Evolutionary conservation across 1,140 invertebrate species (phyloP).

Genomic region (Ctenoplectra terminalis): DNA sequence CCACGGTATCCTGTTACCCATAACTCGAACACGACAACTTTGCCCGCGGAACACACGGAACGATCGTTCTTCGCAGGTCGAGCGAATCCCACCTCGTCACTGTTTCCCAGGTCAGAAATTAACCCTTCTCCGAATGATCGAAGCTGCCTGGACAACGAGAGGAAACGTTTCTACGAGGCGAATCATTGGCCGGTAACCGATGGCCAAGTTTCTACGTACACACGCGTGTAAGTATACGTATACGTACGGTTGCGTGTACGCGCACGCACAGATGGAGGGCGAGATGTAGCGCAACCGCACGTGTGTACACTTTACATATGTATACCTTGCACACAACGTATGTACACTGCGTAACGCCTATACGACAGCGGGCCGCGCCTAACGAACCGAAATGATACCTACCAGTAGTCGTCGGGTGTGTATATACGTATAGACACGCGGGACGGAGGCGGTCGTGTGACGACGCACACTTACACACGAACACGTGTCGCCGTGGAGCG

Average conservation of each 20-base stretch:
- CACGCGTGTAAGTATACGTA: not conserved
- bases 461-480: not conserved
- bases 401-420: conserved; percentile 62
- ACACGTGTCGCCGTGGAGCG: conserved; percentile 58
- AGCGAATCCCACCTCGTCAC: not conserved
- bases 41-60: not conserved
- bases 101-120: conserved; percentile 36
- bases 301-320: conserved; percentile 58
- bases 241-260: not conserved
- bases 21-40: no score
- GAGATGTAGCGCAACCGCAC: conserved; percentile 35
- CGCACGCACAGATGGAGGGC: conserved; percentile 13
- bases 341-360: conserved; percentile 59
- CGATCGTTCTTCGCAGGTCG: not conserved
- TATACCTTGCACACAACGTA: conserved; percentile 53
- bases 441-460: not conserved
- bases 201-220: not conserved
- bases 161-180: conserved; percentile 40
- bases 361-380: conserved; percentile 64
- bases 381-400: conserved; percentile 78
- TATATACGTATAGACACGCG: not conserved
- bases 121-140: conserved; percentile 15
- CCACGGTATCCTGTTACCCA: no score
- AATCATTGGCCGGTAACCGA: conserved; percentile 23
- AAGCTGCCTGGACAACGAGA: not conserved